Evolutionary conservation across 2,113 vertebrate species (phyloP), one percentile per base, ranked within the genome.

Genomic region (Dipodomys merriami): DNA sequence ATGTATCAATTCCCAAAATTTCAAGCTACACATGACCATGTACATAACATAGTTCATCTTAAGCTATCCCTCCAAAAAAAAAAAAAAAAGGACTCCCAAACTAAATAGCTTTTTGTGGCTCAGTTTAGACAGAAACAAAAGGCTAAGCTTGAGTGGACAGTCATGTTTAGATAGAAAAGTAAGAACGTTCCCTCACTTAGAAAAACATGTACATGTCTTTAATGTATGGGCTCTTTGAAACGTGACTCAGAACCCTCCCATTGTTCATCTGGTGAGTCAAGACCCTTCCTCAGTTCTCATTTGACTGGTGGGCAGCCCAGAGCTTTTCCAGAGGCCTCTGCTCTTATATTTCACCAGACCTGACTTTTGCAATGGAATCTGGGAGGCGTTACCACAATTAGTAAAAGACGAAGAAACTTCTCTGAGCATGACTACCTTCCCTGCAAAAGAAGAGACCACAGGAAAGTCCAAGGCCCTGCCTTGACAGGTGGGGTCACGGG

Each of bases 231-330:
- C 93, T 93, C 84, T 94, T 94, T 91, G 96, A 95, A 95, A 93
- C 91, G 86, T 95, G 97, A 97, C 97, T 98, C 94, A 95, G 95
- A 87, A 83, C 2, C 13, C 15, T 20, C 30, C 8, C 92, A 25
- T 96, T 92, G 96, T 98, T 98, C 97, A 98, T 97, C 88, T 35
- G 88, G 91, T 94, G 96, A 97, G 96, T 97, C 97, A 97, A 98
- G 96, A 68, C 97, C 96, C 96, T 98, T 98, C 97, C 97, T 98
- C 97, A 97, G 96, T 96, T 98, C 96, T 97, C 98, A 98, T 96
- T 86, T 97, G 97, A 95, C 85, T 95, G 95, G 94, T 95, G 91
- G 95, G 94, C 93, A 96, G 97, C 97, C 97, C 97, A 97, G 97
- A 97, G 96, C 92, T 95, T 95, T 79, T 91, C 97, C 91, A 87